Conservation (phyloP, 2,888 invertebrate genomes). For the Eueremaeus valkanovi region DNA sequence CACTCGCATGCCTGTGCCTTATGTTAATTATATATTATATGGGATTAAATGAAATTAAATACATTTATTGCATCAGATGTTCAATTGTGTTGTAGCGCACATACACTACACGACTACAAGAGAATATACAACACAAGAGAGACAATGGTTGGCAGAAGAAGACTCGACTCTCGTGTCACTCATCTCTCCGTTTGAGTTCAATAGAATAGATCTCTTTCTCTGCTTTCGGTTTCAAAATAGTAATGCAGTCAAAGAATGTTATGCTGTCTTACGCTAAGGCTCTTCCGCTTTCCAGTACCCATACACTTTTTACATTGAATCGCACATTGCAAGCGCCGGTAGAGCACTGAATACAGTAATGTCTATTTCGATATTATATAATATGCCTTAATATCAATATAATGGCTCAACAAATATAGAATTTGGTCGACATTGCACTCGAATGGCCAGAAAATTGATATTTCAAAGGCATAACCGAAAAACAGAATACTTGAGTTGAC, state of each 20-base stretch:
- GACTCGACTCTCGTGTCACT: neutral
- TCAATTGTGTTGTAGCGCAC: neutral
- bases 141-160: neutral
- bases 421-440: too few relatives aligned
- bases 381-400: too few relatives aligned
- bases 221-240: neutral
- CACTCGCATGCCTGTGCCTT: neutral
- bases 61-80: conserved; percentile 19
- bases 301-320: neutral
- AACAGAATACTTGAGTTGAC: too few relatives aligned
- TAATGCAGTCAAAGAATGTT: neutral
- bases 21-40: conserved; percentile 14
- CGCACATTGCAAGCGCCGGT: too few relatives aligned
- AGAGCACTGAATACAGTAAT: too few relatives aligned
- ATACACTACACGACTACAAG: too few relatives aligned
- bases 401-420: too few relatives aligned
- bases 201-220: neutral
- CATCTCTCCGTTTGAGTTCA: conserved; percentile 12
- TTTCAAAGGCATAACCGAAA: too few relatives aligned
- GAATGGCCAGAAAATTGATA: too few relatives aligned
- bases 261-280: neutral
- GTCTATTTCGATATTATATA: too few relatives aligned
- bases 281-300: neutral
- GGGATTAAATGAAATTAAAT: conserved; percentile 16
- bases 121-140: too few relatives aligned